A percentile compares a stretch with the other conserved stretches of the same genome.
These are phyloP conservation scores for Cydia splendana DNA, from an alignment of 1,140 invertebrate species.

Conservation along the genomic window DNA sequence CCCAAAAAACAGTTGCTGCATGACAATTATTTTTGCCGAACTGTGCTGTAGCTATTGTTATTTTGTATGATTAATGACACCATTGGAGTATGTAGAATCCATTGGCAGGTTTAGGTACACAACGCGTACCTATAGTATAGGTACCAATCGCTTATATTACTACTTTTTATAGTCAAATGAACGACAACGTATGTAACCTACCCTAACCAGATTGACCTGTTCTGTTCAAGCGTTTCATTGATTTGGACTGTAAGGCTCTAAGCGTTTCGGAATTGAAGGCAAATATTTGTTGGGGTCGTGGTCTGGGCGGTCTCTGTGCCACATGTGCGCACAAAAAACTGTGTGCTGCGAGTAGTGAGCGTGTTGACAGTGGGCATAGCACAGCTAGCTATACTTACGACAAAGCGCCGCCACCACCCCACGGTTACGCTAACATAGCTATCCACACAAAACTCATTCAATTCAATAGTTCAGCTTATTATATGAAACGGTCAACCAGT, in stretches of 20 bases:
- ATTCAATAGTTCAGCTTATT: too few species aligned
- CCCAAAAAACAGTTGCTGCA: too few species aligned
- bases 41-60: too few species aligned
- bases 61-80: too few species aligned
- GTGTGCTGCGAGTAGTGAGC: conserved; percentile 60
- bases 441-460: conserved; percentile 47
- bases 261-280: conserved; percentile 73
- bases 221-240: conserved; percentile 45
- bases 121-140: too few species aligned
- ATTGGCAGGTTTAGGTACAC: too few species aligned
- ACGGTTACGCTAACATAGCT: conserved; percentile 42
- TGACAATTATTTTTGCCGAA: too few species aligned
- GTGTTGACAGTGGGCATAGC: conserved; percentile 77
- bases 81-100: too few species aligned
- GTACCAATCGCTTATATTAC: neutral
- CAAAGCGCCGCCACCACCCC: conserved; percentile 61
- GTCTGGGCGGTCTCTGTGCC: conserved; percentile 58
- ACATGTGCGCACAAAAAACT: conserved; percentile 74
- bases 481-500: too few species aligned
- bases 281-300: conserved; percentile 73
- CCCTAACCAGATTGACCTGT: conserved; percentile 49
- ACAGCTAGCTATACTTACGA: conserved; percentile 39
- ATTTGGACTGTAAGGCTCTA: conserved; percentile 58
- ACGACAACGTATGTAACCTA: neutral
- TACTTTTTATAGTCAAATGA: neutral